Percentiles rank a stretch among this genome's conserved stretches.
Conservation (phyloP, 1,140 invertebrate species). For the Aphelinus certus region DNA sequence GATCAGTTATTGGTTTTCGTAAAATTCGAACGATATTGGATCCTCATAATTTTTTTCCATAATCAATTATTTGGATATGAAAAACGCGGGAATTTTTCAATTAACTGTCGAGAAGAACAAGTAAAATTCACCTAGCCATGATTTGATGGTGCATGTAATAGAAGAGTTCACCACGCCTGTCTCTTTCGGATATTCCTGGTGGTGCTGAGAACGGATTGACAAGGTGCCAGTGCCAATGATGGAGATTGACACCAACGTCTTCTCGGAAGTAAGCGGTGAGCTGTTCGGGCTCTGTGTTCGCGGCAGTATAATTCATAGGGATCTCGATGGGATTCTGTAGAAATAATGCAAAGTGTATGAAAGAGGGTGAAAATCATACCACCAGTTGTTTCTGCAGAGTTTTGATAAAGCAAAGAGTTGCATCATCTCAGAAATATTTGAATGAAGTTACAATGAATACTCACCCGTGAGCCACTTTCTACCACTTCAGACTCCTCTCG, state of each 20-base stretch:
- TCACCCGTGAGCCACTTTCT: slow-evolving; percentile 69
- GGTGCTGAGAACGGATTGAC: slow-evolving; percentile 78
- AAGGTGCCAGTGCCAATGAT: slow-evolving; percentile 88
- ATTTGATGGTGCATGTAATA: slow-evolving; percentile 73
- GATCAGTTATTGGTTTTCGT: no score
- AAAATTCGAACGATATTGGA: no score
- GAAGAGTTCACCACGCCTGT: slow-evolving; percentile 71
- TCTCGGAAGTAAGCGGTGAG: slow-evolving; percentile 72
- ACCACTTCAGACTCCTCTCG: slow-evolving; percentile 75
- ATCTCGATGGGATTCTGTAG: slow-evolving; percentile 66
- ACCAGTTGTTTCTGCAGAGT: no score
- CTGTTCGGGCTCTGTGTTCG: slow-evolving; percentile 78
- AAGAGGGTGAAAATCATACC: no score
- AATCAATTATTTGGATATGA: background rate
- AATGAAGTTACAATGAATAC: no score
- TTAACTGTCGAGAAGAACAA: no score
- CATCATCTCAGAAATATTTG: no score
- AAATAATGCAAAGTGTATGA: no score
- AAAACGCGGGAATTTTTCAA: no score
- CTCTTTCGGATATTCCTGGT: slow-evolving; percentile 65
- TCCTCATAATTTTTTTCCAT: no score
- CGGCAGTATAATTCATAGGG: slow-evolving; percentile 78
- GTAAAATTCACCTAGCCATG: slow-evolving; percentile 63
- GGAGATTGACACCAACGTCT: slow-evolving; percentile 70
- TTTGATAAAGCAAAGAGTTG: no score